Conservation (phyloP, 2,113 vertebrate species). For the Ictalurus furcatus region DNA sequence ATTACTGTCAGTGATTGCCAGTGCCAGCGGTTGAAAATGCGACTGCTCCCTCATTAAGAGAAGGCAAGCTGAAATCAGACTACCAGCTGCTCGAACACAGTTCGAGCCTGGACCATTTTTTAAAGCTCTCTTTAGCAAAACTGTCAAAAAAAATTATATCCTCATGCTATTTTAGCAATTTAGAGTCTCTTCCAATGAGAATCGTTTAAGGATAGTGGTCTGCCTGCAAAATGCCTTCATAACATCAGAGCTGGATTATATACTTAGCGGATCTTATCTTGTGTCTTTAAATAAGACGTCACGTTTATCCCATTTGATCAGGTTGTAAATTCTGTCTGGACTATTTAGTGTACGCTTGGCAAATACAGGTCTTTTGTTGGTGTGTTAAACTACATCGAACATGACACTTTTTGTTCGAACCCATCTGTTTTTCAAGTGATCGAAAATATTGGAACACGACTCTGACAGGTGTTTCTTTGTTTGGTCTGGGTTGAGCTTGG, state of each 20-base stretch:
- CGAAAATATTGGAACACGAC: neutral
- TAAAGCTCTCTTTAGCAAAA: neutral
- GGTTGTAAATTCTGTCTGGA: neutral
- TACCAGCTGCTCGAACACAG: slow-evolving; percentile 21
- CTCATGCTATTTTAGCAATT: neutral
- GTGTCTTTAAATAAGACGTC: neutral
- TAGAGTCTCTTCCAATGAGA: neutral
- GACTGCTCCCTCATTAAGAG: slow-evolving; percentile 16
- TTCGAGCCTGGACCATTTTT: slow-evolving; percentile 8
- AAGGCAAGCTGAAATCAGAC: slow-evolving; percentile 31
- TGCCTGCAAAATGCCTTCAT: slow-evolving; percentile 8
- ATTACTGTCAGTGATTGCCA: slow-evolving; percentile 16
- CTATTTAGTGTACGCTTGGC: neutral
- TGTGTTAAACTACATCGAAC: neutral
- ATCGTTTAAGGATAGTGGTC: slow-evolving; percentile 4
- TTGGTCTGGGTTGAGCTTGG: neutral
- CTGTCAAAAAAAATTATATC: slow-evolving; percentile 13
- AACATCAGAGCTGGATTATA: slow-evolving; percentile 16
- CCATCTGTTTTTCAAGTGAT: neutral
- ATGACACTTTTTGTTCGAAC: neutral
- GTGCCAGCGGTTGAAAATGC: slow-evolving; percentile 14
- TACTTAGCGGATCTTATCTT: neutral
- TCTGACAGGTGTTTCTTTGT: neutral
- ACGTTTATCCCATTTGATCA: neutral
- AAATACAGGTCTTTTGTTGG: neutral